phyloP scores from a whole-genome alignment of 2,888 invertebrate species.

The Drosophila mulleri region DNA sequence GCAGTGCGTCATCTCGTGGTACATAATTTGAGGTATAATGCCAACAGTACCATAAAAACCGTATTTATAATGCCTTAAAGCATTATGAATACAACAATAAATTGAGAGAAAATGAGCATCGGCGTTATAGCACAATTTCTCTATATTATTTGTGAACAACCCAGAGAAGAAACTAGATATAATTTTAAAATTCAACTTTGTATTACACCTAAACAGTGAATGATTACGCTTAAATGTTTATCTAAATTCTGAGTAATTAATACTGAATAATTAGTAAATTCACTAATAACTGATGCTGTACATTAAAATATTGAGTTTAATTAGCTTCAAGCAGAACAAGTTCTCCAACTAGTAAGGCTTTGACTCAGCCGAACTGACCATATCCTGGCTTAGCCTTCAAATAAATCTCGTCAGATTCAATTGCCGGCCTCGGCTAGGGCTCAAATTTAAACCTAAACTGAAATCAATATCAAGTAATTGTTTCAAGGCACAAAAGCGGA shows the following conservation, averaged over 20 bases:
- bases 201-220: no score
- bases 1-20: constrained; percentile 5
- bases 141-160: background rate
- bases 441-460: constrained; percentile 12
- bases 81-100: no score
- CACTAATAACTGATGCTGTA: background rate
- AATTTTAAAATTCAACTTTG: background rate
- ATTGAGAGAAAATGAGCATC: background rate
- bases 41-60: background rate
- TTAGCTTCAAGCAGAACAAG: background rate
- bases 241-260: no score
- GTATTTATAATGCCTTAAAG: background rate
- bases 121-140: background rate
- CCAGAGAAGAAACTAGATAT: background rate
- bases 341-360: background rate
- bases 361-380: background rate
- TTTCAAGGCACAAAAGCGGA: constrained; percentile 58
- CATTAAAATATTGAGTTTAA: background rate
- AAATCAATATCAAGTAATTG: constrained; percentile 60
- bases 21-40: constrained; percentile 1
- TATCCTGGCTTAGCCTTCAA: background rate
- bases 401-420: background rate
- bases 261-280: no score
- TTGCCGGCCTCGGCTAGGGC: constrained; percentile 1
- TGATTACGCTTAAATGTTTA: no score